Evolutionary conservation across 2,113 vertebrate genomes (phyloP), one percentile per base, ranked within the genome.

Genomic region (Caloenas nicobarica): DNA sequence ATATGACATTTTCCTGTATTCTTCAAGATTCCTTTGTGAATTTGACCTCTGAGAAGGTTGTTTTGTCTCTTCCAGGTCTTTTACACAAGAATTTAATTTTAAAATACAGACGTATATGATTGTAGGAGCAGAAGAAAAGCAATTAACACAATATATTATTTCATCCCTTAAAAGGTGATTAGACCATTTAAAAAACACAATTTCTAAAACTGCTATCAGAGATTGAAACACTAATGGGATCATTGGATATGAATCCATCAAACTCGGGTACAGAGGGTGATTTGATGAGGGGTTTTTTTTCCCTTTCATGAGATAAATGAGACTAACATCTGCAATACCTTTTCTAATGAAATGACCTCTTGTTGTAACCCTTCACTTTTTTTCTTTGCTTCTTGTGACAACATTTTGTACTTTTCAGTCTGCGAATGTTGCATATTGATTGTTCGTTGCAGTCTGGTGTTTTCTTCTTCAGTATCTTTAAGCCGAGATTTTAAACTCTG

Each of bases 381-480:
- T 88, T 94, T 98, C 88, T 86, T 98, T 36, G 98, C 98, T 92
- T 99, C 99, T 88, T 99, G 98, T 2, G 98, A 98, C 88, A 99
- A 94, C 51, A 56, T 91, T 98, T 98, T 98, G 88, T 99, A 99
- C 89, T 99, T 99, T 83, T 99, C 99, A 18, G 96, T 91, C 92
- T 99, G 99, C 51, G 97, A 98, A 88, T 98, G 98, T 88, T 99
- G 99, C 74, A 98, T 33, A 60, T 91, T 98, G 62, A 97, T 82
- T 36, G 97, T 98, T 95, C 95, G 98, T 93, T 99, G 99, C 91
- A 99, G 97, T 84, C 97, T 97, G 28, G 81, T 70, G 62, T 97
- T 98, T 68, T 99, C 98, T 40, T 99, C 99, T 87, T 99, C 98
- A 5, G 96, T 36, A 56, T 98, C 98, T 96, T 99, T 99, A 11